Evolutionary conservation across 2,797 vertebrate genomes (phyloP), one percentile per base, ranked within the genome.

Genomic region (Anabas testudineus): DNA sequence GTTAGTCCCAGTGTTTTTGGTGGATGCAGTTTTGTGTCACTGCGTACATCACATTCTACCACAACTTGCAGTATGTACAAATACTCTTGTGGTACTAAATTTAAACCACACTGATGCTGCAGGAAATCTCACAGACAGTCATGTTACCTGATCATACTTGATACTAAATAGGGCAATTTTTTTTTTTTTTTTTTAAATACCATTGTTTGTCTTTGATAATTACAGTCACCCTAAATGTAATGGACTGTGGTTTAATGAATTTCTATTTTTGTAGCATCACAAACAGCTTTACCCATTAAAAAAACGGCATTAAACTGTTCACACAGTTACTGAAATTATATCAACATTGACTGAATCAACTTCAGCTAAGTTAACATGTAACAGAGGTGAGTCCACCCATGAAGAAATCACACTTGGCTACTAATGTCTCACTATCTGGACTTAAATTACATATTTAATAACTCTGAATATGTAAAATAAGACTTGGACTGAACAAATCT

Each of bases 181-280:
- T 24, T 26, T 62, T 71, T 65, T 55, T 76, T 16, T 48, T 24
- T 26, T 62, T 71, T 65, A 55, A 76, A 66, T n/a, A 71, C 45
- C 56, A 26, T 45, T 36, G 53, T 51, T 72, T 54, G 24, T 66
- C 30, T 74, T 66, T 66, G 21, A 48, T 61, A 53, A 51, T 43
- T 54, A 63, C 36, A 13, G 21, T 61, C 21, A 64, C 24, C 39
- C 10, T 43, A 57, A 57, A 67, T 64, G 32, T 54, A 63, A 65
- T 32, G 19, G 43, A 67, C 63, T 67, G 22, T 63, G 16, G 16
- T 2, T 6, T 42, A 42, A 42, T 69, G 53, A 18, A 71, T 67
- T 49, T 83, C 56, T 81, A 78, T 79, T 83, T 84, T 89, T 87
- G 43, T 86, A 80, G 52, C 60, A 71, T 43, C 52, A 49, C 9